Evolutionary conservation across 1,140 invertebrate genomes (phyloP).

Genomic region (Dendroctonus ponderosae): DNA sequence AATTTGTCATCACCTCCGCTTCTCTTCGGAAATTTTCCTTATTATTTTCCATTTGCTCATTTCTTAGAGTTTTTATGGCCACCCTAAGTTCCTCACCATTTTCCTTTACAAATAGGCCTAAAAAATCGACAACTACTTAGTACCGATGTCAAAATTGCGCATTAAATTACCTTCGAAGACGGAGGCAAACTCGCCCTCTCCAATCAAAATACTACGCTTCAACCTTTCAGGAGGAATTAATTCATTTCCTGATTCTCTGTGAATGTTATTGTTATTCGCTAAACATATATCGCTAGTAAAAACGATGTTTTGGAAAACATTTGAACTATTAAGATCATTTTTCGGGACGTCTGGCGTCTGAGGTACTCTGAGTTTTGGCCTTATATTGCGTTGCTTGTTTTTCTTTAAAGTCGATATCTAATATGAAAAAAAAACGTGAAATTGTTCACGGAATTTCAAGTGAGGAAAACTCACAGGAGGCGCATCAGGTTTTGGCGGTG

Average conservation of each 20-base stretch:
- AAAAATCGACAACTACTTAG: slow-evolving; percentile 5
- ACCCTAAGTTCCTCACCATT: slow-evolving; percentile 58
- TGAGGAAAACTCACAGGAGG: slow-evolving; percentile 55
- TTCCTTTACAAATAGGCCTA: slow-evolving; percentile 38
- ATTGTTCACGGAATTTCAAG: background rate
- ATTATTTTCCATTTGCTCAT: slow-evolving; percentile 68
- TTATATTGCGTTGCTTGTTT: slow-evolving; percentile 25
- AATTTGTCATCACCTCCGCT: slow-evolving; percentile 83
- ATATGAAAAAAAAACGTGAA: slow-evolving; percentile 19
- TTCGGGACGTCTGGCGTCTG: slow-evolving; percentile 6
- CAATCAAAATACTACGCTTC: slow-evolving; percentile 67
- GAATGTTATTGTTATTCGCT: slow-evolving; percentile 33
- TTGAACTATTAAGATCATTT: slow-evolving; percentile 38
- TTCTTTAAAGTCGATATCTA: slow-evolving; percentile 58
- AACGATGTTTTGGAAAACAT: slow-evolving; percentile 40
- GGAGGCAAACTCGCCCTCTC: slow-evolving; percentile 88
- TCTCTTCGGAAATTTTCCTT: slow-evolving; percentile 79
- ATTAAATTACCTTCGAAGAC: slow-evolving; percentile 74
- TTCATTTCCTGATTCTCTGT: slow-evolving; percentile 25
- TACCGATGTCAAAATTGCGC: background rate
- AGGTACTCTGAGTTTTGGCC: slow-evolving; percentile 18
- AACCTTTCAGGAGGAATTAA: slow-evolving; percentile 67
- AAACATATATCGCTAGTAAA: slow-evolving; percentile 41
- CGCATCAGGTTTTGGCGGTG: slow-evolving; percentile 70
- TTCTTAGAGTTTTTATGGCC: slow-evolving; percentile 81